A percentile compares a stretch with the other conserved stretches of the same genome.
Conservation (phyloP, 2,113 vertebrate species). For the Petaurus breviceps region DNA sequence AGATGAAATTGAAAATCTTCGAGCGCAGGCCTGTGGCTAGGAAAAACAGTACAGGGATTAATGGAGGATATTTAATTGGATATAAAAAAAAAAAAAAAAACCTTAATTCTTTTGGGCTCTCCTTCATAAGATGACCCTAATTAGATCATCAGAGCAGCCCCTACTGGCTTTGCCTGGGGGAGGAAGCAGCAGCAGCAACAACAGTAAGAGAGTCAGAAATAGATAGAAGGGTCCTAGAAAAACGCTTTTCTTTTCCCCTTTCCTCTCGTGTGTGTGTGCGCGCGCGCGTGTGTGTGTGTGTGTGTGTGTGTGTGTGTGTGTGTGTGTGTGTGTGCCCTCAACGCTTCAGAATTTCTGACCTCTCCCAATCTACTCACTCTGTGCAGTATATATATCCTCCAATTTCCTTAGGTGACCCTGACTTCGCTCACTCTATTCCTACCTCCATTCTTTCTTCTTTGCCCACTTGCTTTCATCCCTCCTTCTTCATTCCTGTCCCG, state of each 20-base stretch:
- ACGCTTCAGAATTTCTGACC: background rate
- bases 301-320: too few relatives aligned
- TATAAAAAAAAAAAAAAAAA: background rate
- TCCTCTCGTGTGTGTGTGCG: too few relatives aligned
- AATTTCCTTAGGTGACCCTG: background rate
- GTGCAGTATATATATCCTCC: background rate
- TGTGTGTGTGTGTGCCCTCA: background rate
- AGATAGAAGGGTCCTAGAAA: background rate
- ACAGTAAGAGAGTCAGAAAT: background rate
- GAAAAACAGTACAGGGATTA: accelerated
- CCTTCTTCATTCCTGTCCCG: background rate
- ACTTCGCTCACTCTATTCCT: background rate
- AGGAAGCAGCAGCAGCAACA: background rate
- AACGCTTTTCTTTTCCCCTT: background rate
- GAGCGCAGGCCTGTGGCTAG: accelerated
- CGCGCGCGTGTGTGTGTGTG: too few relatives aligned
- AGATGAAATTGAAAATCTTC: background rate
- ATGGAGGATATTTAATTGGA: background rate
- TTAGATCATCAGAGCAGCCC: background rate
- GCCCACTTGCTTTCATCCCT: background rate
- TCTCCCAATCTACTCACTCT: background rate
- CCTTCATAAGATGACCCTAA: background rate
- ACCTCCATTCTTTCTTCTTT: background rate
- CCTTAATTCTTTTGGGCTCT: background rate
- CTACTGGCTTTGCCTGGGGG: background rate